These are phyloP conservation scores for Zingel zingel DNA, from an alignment of 2,113 vertebrate genomes.

Conservation along the genomic window DNA sequence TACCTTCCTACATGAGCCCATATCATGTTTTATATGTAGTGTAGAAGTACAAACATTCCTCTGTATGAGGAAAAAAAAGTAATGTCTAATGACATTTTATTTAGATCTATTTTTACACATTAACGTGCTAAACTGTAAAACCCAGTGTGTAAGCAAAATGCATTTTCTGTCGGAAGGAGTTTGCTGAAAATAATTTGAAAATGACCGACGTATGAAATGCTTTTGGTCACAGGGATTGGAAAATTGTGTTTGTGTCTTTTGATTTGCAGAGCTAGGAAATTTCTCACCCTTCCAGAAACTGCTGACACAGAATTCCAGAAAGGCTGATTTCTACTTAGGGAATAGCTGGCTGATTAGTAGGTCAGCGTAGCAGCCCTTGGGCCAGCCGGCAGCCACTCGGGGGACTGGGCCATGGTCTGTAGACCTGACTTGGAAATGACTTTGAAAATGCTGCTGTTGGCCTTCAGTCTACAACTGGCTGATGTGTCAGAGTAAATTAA, in stretches of 20 bases:
- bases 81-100: not conserved
- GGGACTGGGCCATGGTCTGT: constrained; percentile 1
- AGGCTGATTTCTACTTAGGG: constrained; percentile 54
- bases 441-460: constrained; percentile 26
- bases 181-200: not conserved
- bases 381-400: not conserved
- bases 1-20: not conserved
- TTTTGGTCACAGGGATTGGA: constrained; percentile 20
- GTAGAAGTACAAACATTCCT: not conserved
- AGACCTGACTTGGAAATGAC: constrained; percentile 34
- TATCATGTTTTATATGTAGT: not conserved
- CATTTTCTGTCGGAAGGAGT: not conserved
- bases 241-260: constrained; percentile 33
- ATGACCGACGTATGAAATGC: not conserved
- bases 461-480: constrained; percentile 49
- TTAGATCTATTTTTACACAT: not conserved
- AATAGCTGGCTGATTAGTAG: constrained; percentile 57
- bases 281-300: constrained; percentile 27
- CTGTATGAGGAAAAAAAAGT: not conserved
- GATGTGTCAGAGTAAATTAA: constrained; percentile 62
- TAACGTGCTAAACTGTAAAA: not conserved
- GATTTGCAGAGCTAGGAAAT: constrained; percentile 43
- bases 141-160: not conserved
- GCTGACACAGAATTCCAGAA: constrained; percentile 43
- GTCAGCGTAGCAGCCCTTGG: constrained; percentile 53